phyloP scores from a whole-genome alignment of 2,888 invertebrate genomes.

The Acheta domesticus region DNA sequence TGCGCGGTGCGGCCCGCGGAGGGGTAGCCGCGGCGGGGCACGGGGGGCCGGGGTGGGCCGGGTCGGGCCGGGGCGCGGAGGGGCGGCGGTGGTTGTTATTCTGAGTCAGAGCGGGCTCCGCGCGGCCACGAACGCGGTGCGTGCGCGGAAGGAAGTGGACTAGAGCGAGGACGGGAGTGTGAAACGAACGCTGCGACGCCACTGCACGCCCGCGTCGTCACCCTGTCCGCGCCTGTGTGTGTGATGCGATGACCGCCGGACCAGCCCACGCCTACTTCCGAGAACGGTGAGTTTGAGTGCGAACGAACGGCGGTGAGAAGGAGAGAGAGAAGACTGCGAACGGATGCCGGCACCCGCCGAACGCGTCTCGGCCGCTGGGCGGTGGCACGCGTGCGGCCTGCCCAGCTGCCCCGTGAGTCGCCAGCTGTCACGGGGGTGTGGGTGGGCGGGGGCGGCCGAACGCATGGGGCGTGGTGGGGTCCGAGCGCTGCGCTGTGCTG shows the following conservation, averaged over 20 bases:
- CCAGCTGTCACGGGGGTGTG: neutral
- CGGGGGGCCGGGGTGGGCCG: neutral
- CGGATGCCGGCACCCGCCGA: no score
- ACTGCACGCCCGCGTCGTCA: neutral
- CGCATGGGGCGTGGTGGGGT: neutral
- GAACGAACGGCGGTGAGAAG: no score
- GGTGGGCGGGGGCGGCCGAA: neutral
- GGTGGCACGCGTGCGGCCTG: no score
- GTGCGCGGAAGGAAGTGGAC: no score
- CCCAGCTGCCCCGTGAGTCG: neutral
- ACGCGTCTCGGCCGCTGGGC: no score
- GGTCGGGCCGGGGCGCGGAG: neutral
- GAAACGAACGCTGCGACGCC: neutral
- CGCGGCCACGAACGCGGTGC: neutral
- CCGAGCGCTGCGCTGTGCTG: neutral
- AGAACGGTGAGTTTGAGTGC: no score
- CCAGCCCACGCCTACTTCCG: no score
- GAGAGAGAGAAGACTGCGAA: no score
- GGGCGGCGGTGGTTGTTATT: slow-evolving; percentile 1
- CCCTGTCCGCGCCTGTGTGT: neutral
- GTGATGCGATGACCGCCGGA: neutral
- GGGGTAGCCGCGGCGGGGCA: slow-evolving; percentile 40
- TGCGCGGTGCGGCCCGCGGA: slow-evolving; percentile 41
- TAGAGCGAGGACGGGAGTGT: neutral
- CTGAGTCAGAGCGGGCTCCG: neutral